Base-by-base conservation (phyloP, 2,888 invertebrate species). In the Drosophila meridionalis region DNA sequence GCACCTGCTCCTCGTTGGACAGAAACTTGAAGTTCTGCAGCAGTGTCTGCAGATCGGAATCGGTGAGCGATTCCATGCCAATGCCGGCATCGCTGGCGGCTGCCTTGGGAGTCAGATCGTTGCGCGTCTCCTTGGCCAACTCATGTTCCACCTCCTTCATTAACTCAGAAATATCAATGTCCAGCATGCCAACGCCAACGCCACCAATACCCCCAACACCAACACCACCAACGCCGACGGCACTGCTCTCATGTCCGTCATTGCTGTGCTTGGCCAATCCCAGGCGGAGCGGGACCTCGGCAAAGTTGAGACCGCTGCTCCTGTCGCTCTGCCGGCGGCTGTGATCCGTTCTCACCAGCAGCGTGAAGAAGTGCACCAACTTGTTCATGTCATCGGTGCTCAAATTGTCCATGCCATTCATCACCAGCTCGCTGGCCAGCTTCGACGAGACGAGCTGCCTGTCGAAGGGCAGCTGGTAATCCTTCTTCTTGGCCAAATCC, bases 11-110 rank as follows among this genome's bases (percentile, higher is more conserved):
- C 76, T 97, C 96, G 0, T 95, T 95, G 0, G 96, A 96, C 14
- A 97, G 92, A 84, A 97, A 96, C 91, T 96, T 97, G 82, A 96
- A 96, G 90, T 97, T 97, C 91, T 97, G 96, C 65, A 97, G 91
- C 2, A 97, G 93, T 0, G 96, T 96, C 90, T 97, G 96, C 55
- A 97, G 92, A 87, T 97, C 97, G 0, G 96, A 95, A 91, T 97
- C 97, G 0, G 97, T 96, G 9, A 97, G 93, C 12, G 95, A 95
- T 80, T 97, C 97, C 95, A 97, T 96, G 62, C 94, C 93, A 86
- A 94, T 93, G 28, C 94, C 74, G 55, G 93, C 76, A 72, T 78
- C 91, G 26, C 12, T 76, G 14, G 58, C 14, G 3, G 14, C 40
- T 9, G 47, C 0, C 8, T 60, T 75, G 12, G 36, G 0, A 0